These are phyloP conservation scores for Plebejus anna DNA, from an alignment of 2,888 invertebrate species.

Conservation along the genomic window DNA sequence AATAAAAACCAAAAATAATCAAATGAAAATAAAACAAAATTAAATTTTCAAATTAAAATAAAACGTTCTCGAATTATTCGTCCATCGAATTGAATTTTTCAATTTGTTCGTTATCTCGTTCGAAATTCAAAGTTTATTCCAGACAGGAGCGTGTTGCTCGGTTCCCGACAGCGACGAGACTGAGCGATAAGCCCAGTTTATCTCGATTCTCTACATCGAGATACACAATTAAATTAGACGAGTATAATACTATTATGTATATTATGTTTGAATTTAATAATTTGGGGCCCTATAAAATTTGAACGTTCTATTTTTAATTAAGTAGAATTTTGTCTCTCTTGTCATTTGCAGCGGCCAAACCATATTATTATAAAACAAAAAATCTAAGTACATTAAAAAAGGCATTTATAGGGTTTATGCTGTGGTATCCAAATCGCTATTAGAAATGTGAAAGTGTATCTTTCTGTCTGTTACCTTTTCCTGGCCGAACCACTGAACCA, in stretches of 20 bases:
- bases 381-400: too few species aligned
- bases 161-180: constrained; percentile 8
- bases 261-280: neutral
- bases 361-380: too few species aligned
- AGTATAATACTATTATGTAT: neutral
- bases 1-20: neutral
- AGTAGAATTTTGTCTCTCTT: too few species aligned
- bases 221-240: constrained; percentile 1
- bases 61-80: neutral
- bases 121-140: neutral
- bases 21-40: constrained; percentile 3
- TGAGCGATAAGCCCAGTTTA: neutral
- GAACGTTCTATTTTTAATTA: neutral
- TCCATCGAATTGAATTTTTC: neutral
- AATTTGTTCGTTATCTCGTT: neutral
- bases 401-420: too few species aligned
- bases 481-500: too few species aligned
- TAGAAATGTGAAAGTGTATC: too few species aligned
- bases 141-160: neutral
- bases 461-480: too few species aligned
- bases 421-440: too few species aligned
- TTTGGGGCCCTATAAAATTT: neutral
- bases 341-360: too few species aligned
- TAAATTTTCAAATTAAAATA: constrained; percentile 28
- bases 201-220: neutral